Evolutionary conservation across 2,797 vertebrate genomes (phyloP).

Genomic region (Cyprinodon diabolis): DNA sequence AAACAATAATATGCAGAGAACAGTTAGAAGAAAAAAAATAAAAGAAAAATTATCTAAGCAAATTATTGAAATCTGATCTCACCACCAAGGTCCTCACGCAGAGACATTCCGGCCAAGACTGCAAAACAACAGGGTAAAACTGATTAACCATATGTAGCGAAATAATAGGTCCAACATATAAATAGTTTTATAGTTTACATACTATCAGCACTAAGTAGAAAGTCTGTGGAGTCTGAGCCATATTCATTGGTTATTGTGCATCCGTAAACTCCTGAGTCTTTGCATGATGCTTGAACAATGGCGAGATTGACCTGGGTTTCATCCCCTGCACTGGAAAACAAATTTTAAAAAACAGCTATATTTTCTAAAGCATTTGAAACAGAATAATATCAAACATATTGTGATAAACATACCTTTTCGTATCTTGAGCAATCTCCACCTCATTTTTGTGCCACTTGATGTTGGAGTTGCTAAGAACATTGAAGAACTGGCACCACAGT

Average conservation of each 20-base stretch:
- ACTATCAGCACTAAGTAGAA: constrained; percentile 89
- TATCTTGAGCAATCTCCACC: constrained; percentile 81
- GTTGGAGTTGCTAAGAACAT: constrained; percentile 89
- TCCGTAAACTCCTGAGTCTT: constrained; percentile 88
- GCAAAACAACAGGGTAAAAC: constrained; percentile 27
- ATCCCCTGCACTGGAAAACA: constrained; percentile 84
- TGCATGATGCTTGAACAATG: constrained; percentile 85
- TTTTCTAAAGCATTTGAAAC: not conserved
- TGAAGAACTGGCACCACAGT: constrained; percentile 98
- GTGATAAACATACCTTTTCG: constrained; percentile 80
- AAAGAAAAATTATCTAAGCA: not conserved
- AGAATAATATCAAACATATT: not conserved
- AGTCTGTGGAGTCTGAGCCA: constrained; percentile 87
- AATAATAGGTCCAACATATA: not conserved
- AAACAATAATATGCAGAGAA: not conserved
- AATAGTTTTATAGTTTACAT: constrained; percentile 27
- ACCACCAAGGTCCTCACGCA: constrained; percentile 90
- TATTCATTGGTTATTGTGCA: constrained; percentile 90
- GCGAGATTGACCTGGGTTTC: constrained; percentile 90
- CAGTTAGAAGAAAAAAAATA: constrained; percentile 3
- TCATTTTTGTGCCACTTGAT: constrained; percentile 91
- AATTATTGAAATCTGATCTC: constrained; percentile 46
- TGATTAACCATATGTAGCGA: not conserved
- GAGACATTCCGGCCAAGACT: constrained; percentile 87
- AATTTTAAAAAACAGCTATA: constrained; percentile 4